Base-by-base conservation (phyloP, 2,113 vertebrate genomes). In the Euleptes europaea region DNA sequence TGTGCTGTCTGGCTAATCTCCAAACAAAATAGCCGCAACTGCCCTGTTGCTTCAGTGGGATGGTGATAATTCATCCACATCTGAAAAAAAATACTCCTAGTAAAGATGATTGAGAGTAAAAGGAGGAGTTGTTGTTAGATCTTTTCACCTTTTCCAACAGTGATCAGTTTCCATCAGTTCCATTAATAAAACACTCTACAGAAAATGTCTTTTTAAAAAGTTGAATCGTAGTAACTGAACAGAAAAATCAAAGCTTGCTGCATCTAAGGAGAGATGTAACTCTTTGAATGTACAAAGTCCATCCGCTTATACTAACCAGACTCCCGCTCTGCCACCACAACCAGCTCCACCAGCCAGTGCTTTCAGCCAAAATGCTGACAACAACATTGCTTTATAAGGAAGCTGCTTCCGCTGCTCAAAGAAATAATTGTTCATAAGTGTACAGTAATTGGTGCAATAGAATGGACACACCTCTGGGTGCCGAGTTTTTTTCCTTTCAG, bases 1-100 rank as follows among this genome's bases (percentile, higher is more conserved):
- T 73, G 74, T 42, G 57, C 28, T 9, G 31, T 65, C 12, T 13
- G 65, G 78, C 26, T 60, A 57, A 40, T 83, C 10, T 73, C 33
- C n/a, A 65, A 33, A 69, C 85, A 49, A 31, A 74, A 35, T 57
- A 60, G 12, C 38, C 80, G 54, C 89, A 84, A 82, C 82, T 89
- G 81, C 80, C 49, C 49, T 84, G 60, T 87, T 35, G 19, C 2
- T 69, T 54, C 77, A 21, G 54, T 21, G 12, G 65, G 35, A 31
- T 82, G 33, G 35, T 28, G 6, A 28, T n/a, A 70, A 35, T 76
- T 63, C 23, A 66, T 26, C 40, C 40, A 85, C 42, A 78, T 66
- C 4, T 1, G 1, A 78, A 71, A 13, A 57, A n/a, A 87, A 70
- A 81, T 87, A 84, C 35, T 21, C 3, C 3, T 67, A 57, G 33